Evolutionary conservation across 2,797 vertebrate genomes (phyloP), one percentile per base, ranked within the genome.

Genomic region (Fistularia commersonii): DNA sequence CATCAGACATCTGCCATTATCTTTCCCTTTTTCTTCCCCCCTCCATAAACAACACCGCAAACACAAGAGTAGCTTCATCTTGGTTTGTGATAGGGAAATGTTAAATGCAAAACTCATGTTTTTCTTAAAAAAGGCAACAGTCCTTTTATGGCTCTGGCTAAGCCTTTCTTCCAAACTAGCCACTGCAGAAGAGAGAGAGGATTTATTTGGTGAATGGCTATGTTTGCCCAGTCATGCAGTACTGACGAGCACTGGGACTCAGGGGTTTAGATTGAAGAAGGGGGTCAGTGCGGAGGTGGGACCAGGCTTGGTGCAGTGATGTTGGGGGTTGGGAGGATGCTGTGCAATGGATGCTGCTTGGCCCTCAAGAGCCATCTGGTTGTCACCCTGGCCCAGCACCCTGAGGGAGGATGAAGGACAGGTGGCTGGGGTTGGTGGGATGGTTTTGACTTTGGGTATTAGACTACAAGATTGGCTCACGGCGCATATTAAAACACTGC

Each of bases 311-410:
- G 57, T 66, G 67, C 68, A 73, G 51, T 51, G 57, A 66, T 56
- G 72, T 37, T 80, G 79, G 78, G 84, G 86, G 79, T 69, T 45
- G 82, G 80, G 74, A 66, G 63, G 76, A 77, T 70, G 72, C 61
- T 74, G 51, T 61, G 47, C 51, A 64, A 57, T 54, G 80, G 79
- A 79, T 78, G 66, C 78, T 72, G 80, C 53, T 67, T 57, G 85
- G 79, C 45, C 79, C 76, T 77, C 70, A 57, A 72, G 74, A 78
- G 77, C 90, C 90, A 91, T 91, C 88, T 91, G 89, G 87, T 76
- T 76, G 39, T 61, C 77, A 69, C 73, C 72, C 67, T 71, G 57
- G 77, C 64, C 69, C 62, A 6, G 46, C 47, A 35, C 68, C 67
- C 74, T 67, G 66, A 75, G 80, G 81, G 82, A 83, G 73, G 76